phyloP scores from a whole-genome alignment of 2,888 invertebrate species.

The Stegophylla sp. region DNA sequence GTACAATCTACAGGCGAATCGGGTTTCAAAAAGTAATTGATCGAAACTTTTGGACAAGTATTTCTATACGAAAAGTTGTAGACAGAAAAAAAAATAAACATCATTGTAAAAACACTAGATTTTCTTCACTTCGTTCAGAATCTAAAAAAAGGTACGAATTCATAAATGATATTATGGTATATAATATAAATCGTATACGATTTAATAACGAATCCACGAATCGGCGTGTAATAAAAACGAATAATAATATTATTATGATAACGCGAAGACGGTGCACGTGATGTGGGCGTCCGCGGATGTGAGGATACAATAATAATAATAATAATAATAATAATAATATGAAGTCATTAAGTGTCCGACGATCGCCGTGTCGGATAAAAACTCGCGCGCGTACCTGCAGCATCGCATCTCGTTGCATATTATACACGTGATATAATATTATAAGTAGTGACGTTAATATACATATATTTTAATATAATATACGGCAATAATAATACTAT shows the following conservation, averaged over 20 bases:
- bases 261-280: constrained; percentile 1
- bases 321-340: too few species aligned
- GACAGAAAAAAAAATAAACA: too few species aligned
- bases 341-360: constrained; percentile 39
- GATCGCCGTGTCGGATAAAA: constrained; percentile 14
- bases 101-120: too few species aligned
- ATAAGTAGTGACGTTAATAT: neutral
- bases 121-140: too few species aligned
- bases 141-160: too few species aligned
- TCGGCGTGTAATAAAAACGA: neutral
- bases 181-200: too few species aligned
- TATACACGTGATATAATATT: neutral
- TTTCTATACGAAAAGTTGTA: too few species aligned
- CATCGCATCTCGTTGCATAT: neutral
- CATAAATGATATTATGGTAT: neutral
- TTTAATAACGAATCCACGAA: neutral
- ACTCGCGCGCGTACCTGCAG: too few species aligned
- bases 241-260: constrained; percentile 2
- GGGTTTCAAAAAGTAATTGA: too few species aligned
- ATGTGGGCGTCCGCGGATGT: constrained; percentile 34
- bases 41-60: too few species aligned
- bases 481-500: constrained; percentile 26
- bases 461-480: neutral
- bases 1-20: too few species aligned
- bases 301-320: too few species aligned